phyloP scores from a whole-genome alignment of 2,113 vertebrate species.

The Pterocles burchelli region DNA sequence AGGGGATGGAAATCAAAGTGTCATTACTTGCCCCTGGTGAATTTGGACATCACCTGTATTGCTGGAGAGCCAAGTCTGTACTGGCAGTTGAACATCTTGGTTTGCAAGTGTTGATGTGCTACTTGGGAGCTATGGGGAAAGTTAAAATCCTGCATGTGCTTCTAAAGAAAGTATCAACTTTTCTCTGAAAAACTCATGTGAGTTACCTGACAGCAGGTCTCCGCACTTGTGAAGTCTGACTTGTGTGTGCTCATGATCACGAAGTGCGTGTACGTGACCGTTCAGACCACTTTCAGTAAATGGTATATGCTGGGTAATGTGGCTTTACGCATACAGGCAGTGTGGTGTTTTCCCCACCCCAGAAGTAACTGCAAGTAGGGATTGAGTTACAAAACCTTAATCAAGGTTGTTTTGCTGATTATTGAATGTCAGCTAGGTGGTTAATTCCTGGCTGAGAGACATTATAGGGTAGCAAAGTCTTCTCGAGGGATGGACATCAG shows the following conservation, averaged over 20 bases:
- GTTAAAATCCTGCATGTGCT: not conserved
- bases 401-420: not conserved
- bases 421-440: not conserved
- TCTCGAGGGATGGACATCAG: not conserved
- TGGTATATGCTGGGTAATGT: not conserved
- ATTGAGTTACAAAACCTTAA: not conserved
- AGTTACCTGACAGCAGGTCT: not conserved
- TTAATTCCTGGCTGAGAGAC: not conserved
- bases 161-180: not conserved
- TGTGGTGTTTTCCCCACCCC: not conserved
- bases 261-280: accelerated
- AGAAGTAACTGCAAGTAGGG: not conserved
- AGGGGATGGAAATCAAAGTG: not conserved
- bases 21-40: not conserved
- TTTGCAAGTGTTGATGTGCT: not conserved
- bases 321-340: not conserved
- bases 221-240: not conserved
- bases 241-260: not conserved
- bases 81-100: not conserved
- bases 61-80: not conserved
- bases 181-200: not conserved
- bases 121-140: not conserved
- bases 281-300: not conserved
- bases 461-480: not conserved
- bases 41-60: not conserved